These are phyloP conservation scores for Rhadina sibilatrix DNA, from an alignment of 2,113 vertebrate genomes.

Conservation along the genomic window DNA sequence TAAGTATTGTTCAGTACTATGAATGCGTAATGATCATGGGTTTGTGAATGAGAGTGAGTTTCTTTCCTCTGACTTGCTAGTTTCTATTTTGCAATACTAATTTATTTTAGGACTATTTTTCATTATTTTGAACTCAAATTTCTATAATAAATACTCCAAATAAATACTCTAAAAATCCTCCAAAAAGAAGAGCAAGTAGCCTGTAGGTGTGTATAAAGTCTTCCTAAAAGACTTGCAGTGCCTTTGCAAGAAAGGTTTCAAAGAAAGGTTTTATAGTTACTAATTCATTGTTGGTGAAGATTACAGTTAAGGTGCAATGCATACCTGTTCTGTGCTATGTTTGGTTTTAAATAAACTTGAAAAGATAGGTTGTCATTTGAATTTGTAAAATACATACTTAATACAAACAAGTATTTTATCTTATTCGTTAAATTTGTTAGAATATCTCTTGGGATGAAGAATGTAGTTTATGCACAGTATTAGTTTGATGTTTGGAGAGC, in stretches of 20 bases:
- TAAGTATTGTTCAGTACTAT: fast-evolving
- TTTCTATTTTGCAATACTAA: neutral
- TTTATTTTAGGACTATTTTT: neutral
- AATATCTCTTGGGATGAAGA: neutral
- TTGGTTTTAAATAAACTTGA: neutral
- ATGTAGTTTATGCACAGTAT: neutral
- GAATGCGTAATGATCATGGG: neutral
- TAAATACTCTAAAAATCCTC: neutral
- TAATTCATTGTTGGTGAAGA: neutral
- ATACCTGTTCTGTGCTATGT: neutral
- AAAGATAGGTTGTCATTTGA: neutral
- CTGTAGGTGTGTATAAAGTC: neutral
- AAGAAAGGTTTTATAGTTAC: neutral
- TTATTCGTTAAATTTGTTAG: neutral
- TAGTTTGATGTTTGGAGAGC: neutral
- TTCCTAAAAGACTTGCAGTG: neutral
- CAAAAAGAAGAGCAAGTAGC: neutral
- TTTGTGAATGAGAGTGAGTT: neutral
- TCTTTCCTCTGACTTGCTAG: neutral
- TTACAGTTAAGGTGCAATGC: neutral
- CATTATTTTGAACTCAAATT: neutral
- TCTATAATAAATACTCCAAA: no score
- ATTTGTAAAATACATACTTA: neutral
- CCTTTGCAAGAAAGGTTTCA: neutral
- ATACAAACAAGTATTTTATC: neutral